These are phyloP conservation scores for Sebastes kiyomatsui DNA, from an alignment of 2,797 vertebrate species.

Conservation along the genomic window DNA sequence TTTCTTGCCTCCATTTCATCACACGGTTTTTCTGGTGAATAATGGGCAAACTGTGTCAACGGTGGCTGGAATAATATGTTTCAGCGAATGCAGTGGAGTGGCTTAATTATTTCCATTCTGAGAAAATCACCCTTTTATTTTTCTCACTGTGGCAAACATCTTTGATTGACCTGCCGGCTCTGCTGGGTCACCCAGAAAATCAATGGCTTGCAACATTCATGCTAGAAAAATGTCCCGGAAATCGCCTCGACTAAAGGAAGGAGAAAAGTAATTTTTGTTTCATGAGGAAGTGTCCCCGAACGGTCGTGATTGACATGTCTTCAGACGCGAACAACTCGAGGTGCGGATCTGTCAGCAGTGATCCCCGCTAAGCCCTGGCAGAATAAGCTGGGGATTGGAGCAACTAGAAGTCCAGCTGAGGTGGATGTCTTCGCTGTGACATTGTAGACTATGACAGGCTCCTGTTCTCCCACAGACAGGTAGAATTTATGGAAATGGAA, in stretches of 20 bases:
- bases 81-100: constrained; percentile 8
- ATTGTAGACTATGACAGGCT: constrained; percentile 70
- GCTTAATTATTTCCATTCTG: constrained; percentile 62
- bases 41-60: constrained; percentile 57
- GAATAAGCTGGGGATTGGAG: constrained; percentile 62
- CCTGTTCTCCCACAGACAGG: constrained; percentile 61
- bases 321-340: constrained; percentile 62
- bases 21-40: constrained; percentile 64
- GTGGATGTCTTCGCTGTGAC: constrained; percentile 71
- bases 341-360: constrained; percentile 67
- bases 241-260: constrained; percentile 9
- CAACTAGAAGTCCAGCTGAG: constrained; percentile 66
- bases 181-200: constrained; percentile 48
- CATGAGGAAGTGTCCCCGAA: constrained; percentile 46
- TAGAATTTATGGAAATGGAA: constrained; percentile 80
- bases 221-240: constrained; percentile 10
- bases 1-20: constrained; percentile 62
- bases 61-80: constrained; percentile 43
- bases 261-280: constrained; percentile 46
- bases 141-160: constrained; percentile 48
- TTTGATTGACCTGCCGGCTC: constrained; percentile 62
- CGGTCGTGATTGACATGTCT: constrained; percentile 60
- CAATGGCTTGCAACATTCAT: constrained; percentile 40
- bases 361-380: constrained; percentile 62
- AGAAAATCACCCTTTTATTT: constrained; percentile 48